Evolutionary conservation across 2,113 vertebrate species (phyloP).

Genomic region (Cranoglanis bouderius): DNA sequence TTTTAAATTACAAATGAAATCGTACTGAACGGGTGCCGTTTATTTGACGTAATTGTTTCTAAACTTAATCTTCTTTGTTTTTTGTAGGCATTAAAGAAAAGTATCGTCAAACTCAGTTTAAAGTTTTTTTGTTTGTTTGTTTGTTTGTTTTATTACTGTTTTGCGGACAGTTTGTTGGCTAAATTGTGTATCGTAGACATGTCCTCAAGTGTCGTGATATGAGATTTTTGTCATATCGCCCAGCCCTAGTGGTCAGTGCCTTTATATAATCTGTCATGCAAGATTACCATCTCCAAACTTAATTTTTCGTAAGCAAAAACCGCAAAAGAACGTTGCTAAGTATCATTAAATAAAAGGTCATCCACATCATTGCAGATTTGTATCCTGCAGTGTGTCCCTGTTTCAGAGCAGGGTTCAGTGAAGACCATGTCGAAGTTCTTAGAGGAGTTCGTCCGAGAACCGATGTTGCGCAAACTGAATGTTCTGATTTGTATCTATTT

Average conservation of each 20-base stretch:
- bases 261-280: neutral
- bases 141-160: too few relatives aligned
- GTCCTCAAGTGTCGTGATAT: too few relatives aligned
- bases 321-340: neutral
- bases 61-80: too few relatives aligned
- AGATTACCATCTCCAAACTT: neutral
- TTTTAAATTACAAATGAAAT: too few relatives aligned
- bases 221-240: too few relatives aligned
- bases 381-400: neutral
- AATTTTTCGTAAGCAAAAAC: neutral
- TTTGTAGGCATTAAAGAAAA: too few relatives aligned
- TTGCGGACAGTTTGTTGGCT: too few relatives aligned
- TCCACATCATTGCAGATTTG: neutral
- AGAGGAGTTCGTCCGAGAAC: neutral
- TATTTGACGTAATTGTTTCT: too few relatives aligned
- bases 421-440: neutral
- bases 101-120: too few relatives aligned
- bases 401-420: neutral
- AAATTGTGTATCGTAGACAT: too few relatives aligned
- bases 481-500: neutral
- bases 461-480: slow-evolving; percentile 31
- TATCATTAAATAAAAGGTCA: neutral
- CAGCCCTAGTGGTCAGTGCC: neutral
- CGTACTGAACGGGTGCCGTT: too few relatives aligned
- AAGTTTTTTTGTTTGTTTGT: too few relatives aligned